Conservation (phyloP, 1,140 invertebrate species). For the Pseudomyrmex cubaensis region DNA sequence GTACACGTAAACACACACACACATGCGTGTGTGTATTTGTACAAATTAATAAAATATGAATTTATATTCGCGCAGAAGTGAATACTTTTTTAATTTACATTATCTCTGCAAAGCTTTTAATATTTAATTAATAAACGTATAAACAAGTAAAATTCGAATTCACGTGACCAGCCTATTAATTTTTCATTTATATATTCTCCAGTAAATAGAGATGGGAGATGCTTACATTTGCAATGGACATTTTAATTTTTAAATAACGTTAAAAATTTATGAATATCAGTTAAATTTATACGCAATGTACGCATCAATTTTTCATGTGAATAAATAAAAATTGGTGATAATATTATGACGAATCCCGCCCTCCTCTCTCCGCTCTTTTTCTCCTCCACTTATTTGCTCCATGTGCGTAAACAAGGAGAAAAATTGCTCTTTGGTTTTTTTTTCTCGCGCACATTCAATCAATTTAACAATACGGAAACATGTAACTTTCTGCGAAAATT, state of each 20-base stretch:
- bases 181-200: constrained; percentile 60
- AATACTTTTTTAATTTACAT: constrained; percentile 59
- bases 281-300: constrained; percentile 43
- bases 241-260: constrained; percentile 57
- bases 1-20: too few relatives aligned
- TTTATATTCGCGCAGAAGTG: constrained; percentile 52
- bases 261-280: constrained; percentile 49
- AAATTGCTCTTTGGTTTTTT: not conserved
- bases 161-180: constrained; percentile 50
- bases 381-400: too few relatives aligned
- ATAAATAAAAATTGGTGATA: constrained; percentile 1
- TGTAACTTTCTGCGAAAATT: not conserved
- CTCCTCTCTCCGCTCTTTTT: not conserved
- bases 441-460: not conserved
- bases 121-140: constrained; percentile 59
- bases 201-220: constrained; percentile 35
- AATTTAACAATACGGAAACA: not conserved
- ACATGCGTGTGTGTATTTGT: not conserved
- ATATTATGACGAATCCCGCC: not conserved
- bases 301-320: constrained; percentile 34
- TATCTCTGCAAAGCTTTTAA: constrained; percentile 58
- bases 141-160: constrained; percentile 52
- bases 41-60: constrained; percentile 59
- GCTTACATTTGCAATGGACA: constrained; percentile 58
- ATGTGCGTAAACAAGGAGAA: not conserved